Evolutionary conservation across 2,113 vertebrate genomes (phyloP).

Genomic region (Chaenocephalus aceratus): DNA sequence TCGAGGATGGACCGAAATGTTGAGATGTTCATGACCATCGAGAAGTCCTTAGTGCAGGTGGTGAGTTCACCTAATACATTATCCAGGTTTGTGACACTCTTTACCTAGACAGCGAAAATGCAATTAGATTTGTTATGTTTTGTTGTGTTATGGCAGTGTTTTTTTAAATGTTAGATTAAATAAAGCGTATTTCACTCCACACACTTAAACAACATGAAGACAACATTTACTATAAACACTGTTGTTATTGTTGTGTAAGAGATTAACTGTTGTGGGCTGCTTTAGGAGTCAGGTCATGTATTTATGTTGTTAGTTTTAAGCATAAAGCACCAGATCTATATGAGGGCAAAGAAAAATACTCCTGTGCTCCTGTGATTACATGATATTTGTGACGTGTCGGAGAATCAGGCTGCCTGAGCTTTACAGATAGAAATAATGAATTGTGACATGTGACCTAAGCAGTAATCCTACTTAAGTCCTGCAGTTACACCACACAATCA

Average conservation of each 20-base stretch:
- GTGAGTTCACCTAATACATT: slow-evolving; percentile 72
- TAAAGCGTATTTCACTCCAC: background rate
- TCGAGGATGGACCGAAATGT: slow-evolving; percentile 98
- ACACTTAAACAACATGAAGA: background rate
- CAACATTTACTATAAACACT: background rate
- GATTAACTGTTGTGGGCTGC: background rate
- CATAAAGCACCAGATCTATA: background rate
- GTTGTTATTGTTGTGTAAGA: background rate
- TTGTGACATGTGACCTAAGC: slow-evolving; percentile 10
- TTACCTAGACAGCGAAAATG: background rate
- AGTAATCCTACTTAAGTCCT: slow-evolving; percentile 28
- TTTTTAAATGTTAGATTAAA: background rate
- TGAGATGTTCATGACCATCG: slow-evolving; percentile 99
- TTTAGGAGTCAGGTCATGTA: background rate
- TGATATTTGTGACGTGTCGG: slow-evolving; percentile 3
- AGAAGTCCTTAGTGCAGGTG: slow-evolving; percentile 97
- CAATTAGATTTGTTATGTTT: background rate
- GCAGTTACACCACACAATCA: slow-evolving; percentile 15
- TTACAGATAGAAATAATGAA: slow-evolving; percentile 19
- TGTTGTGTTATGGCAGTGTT: background rate
- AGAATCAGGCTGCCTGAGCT: slow-evolving; percentile 9
- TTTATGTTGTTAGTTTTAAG: background rate
- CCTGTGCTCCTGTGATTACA: background rate
- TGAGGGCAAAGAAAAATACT: background rate
- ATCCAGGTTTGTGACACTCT: background rate